Evolutionary conservation across 2,113 vertebrate species (phyloP), one percentile per base, ranked within the genome.

Genomic region (Genyomyrus donnyi): DNA sequence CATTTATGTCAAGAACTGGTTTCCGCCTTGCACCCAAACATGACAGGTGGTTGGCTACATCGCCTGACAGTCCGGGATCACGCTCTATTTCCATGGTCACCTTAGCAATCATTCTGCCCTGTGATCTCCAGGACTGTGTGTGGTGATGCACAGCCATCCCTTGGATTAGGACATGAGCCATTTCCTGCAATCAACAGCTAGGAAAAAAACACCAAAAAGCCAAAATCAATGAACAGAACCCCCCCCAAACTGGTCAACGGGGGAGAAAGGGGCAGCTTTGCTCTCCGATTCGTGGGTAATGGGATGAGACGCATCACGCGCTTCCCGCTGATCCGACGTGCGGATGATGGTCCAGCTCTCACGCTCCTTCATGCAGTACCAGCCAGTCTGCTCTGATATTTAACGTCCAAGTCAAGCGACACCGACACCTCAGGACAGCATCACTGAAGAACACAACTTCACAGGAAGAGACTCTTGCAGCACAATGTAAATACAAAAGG

Each of bases 401-500:
- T 87, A 35, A 70, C 6, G 56, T 90, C 91, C 24, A 52, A 74
- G 84, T 48, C 77, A 92, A 91, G 93, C 92, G 50, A 85, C 66
- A 93, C 91, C 85, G 91, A 94, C 92, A 94, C 93, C 93, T 92
- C 92, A 94, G 94, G 94, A 94, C 92, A 95, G 94, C 92, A 93
- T 95, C 93, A 93, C 93, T 91, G 88, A 92, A 93, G 91, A 94
- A 93, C 93, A 94, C 93, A 92, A 91, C 92, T 94, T 89, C 90
- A 95, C 95, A 93, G 93, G 92, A 94, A 89, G 84, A 89, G 84
- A 95, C 88, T 92, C 93, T 95, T 93, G 93, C 92, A 93, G 94
- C 92, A 96, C 95, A 95, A 95, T 95, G 95, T 95, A 97, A 97
- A 97, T 95, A 96, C 94, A 97, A 97, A 95, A 97, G 97, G 98